Percentiles rank a stretch among this genome's conserved stretches.
phyloP scores from a whole-genome alignment of 2,888 invertebrate species.

The Cryptocheilus praepositus region DNA sequence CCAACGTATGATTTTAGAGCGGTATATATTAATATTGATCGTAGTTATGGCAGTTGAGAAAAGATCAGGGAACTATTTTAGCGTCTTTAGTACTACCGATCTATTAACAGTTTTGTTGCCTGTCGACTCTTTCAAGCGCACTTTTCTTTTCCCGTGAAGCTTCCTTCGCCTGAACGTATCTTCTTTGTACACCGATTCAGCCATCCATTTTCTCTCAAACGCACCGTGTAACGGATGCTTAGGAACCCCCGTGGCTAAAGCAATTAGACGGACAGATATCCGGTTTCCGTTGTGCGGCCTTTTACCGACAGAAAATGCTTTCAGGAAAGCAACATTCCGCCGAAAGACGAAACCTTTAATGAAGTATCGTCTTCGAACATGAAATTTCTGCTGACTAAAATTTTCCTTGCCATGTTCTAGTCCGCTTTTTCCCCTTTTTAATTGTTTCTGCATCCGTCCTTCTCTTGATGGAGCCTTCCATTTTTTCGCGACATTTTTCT shows the following conservation, averaged over 20 bases:
- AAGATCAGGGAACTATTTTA: background rate
- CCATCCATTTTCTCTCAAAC: slow-evolving; percentile 49
- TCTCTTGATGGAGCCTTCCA: background rate
- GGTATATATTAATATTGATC: too few relatives aligned
- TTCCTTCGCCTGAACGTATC: slow-evolving; percentile 22
- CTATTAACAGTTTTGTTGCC: slow-evolving; percentile 54
- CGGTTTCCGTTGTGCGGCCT: slow-evolving; percentile 50
- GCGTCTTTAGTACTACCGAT: slow-evolving; percentile 24
- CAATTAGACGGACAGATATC: slow-evolving; percentile 61
- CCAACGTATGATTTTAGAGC: too few relatives aligned
- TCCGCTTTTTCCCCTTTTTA: background rate
- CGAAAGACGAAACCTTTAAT: slow-evolving; percentile 52
- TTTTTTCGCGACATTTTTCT: too few relatives aligned
- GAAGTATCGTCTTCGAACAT: slow-evolving; percentile 47
- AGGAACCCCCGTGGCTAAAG: slow-evolving; percentile 42
- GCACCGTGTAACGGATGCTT: slow-evolving; percentile 43
- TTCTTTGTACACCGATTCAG: slow-evolving; percentile 27
- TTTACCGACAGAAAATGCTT: slow-evolving; percentile 8
- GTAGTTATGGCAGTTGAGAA: too few relatives aligned
- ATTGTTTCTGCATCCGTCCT: slow-evolving; percentile 15
- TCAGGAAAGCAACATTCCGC: slow-evolving; percentile 42
- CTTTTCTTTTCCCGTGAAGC: slow-evolving; percentile 13
- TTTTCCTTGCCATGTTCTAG: background rate
- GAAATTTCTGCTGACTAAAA: slow-evolving; percentile 30
- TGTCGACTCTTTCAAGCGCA: slow-evolving; percentile 25